A percentile compares a stretch with the other conserved stretches of the same genome.
phyloP scores from a whole-genome alignment of 2,113 vertebrate genomes.

The Erythrolamprus reginae region DNA sequence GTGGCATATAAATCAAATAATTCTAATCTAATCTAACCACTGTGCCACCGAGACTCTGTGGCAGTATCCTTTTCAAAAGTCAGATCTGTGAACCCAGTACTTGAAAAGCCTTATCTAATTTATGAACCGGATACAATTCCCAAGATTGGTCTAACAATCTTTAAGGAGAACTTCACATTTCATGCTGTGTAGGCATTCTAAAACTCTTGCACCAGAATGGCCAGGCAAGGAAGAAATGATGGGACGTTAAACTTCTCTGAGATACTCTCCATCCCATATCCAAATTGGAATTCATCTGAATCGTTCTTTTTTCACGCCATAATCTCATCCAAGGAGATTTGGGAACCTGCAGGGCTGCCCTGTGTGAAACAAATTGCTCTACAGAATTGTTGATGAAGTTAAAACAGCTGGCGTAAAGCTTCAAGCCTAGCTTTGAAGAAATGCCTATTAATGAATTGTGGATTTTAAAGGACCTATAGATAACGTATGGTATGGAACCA shows the following conservation, averaged over 20 bases:
- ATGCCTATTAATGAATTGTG: not conserved
- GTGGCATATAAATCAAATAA: no score
- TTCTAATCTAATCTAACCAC: no score
- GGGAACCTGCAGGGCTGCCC: not conserved
- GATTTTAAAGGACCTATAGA: not conserved
- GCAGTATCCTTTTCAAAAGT: not conserved
- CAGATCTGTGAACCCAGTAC: not conserved
- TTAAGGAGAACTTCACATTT: not conserved
- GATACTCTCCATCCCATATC: not conserved
- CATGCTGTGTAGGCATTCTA: not conserved
- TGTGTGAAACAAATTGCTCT: not conserved
- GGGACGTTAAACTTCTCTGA: not conserved
- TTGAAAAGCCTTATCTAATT: not conserved
- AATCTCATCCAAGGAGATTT: not conserved
- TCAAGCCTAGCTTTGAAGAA: not conserved
- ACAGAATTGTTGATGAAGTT: not conserved
- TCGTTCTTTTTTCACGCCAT: not conserved
- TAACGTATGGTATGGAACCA: not conserved
- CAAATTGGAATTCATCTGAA: not conserved
- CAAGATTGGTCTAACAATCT: not conserved
- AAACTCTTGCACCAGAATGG: not conserved
- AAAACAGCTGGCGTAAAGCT: not conserved
- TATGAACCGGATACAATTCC: not conserved
- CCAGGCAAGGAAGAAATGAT: not conserved
- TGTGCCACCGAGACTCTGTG: no score